Evolutionary conservation across 2,113 vertebrate species (phyloP).

Genomic region (Clarias macrocephalus): DNA sequence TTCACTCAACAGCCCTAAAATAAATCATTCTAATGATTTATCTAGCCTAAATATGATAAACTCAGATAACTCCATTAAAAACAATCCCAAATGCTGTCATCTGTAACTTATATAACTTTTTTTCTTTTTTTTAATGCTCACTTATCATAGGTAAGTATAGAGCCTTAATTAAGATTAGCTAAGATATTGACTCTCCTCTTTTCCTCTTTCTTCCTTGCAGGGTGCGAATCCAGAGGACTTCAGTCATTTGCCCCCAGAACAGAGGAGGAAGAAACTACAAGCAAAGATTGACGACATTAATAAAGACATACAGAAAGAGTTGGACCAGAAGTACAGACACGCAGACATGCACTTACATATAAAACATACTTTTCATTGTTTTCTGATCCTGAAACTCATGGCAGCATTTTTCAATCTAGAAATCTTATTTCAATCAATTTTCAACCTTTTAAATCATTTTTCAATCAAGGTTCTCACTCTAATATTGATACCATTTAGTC

Average conservation of each 20-base stretch:
- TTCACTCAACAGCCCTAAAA: neutral
- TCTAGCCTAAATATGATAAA: neutral
- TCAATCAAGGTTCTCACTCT: neutral
- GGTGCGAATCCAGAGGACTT: conserved; percentile 94
- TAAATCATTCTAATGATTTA: neutral
- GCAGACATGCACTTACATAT: conserved; percentile 12
- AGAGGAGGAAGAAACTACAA: conserved; percentile 95
- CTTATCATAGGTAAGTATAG: neutral
- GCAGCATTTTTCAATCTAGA: neutral
- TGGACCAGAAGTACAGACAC: conserved; percentile 85
- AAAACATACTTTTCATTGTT: neutral
- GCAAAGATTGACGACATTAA: conserved; percentile 91
- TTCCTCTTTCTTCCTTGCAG: conserved; percentile 64
- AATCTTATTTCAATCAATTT: neutral
- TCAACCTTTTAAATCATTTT: neutral
- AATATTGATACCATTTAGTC: neutral
- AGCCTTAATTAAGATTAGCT: neutral
- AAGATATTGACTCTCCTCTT: neutral
- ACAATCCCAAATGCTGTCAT: conserved; percentile 38
- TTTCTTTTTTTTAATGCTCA: too few species aligned
- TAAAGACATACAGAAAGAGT: conserved; percentile 93
- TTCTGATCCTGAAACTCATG: neutral
- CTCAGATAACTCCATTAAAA: neutral
- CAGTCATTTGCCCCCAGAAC: conserved; percentile 96
- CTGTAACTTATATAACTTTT: too few species aligned